These are phyloP conservation scores for Porites lutea DNA, from an alignment of 64 coral and sea anemone species.

Conservation along the genomic window DNA sequence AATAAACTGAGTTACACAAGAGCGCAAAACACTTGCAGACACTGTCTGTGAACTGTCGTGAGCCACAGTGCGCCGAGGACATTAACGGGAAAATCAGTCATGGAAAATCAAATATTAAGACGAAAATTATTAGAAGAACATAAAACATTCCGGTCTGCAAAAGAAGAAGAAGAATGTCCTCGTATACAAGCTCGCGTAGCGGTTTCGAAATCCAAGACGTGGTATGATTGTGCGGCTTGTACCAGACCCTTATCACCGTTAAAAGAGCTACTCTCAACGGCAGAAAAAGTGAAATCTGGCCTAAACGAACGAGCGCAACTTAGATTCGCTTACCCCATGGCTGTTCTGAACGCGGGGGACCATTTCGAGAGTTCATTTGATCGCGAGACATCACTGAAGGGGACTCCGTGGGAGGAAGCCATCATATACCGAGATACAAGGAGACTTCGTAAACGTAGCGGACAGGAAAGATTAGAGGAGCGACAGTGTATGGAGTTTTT, in stretches of 20 bases:
- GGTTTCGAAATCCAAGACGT: background rate
- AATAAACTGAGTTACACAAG: no score
- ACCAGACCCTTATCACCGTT: background rate
- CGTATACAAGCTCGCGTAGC: background rate
- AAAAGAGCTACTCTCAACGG: background rate
- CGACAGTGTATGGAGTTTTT: conserved; percentile 1
- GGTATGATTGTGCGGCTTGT: background rate
- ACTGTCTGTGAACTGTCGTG: no score
- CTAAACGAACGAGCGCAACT: background rate
- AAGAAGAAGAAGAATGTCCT: background rate
- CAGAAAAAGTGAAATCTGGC: background rate
- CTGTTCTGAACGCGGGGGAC: background rate
- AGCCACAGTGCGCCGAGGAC: background rate
- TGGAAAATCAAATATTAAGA: background rate
- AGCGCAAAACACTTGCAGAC: no score
- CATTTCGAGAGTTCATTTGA: background rate
- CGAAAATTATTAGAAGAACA: background rate
- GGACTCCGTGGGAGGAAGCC: conserved; percentile 33
- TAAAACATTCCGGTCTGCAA: background rate
- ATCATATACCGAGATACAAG: background rate
- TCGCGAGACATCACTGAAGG: background rate
- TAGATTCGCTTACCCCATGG: background rate
- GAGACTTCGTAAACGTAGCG: background rate
- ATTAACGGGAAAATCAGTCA: background rate
- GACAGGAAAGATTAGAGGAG: background rate